phyloP scores from a whole-genome alignment of 1,140 invertebrate species.

The Lasioglossum albipes region DNA sequence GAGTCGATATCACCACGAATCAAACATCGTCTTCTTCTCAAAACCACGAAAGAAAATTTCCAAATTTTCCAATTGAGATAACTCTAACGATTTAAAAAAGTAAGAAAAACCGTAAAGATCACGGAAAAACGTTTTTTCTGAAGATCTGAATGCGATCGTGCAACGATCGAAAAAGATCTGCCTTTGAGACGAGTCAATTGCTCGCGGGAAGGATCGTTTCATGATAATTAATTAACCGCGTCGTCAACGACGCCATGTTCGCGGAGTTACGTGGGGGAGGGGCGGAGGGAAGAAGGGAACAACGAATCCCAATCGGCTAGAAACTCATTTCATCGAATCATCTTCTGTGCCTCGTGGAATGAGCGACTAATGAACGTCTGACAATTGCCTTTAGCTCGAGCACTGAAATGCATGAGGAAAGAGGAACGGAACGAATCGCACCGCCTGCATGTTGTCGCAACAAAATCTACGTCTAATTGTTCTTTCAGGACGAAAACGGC shows the following conservation, averaged over 20 bases:
- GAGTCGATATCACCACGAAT: too few relatives aligned
- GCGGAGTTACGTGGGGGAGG: not conserved
- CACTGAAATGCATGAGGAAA: constrained; percentile 68
- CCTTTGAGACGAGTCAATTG: not conserved
- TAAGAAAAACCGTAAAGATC: too few relatives aligned
- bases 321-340: constrained; percentile 60
- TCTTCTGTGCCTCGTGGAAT: constrained; percentile 65
- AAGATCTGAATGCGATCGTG: not conserved
- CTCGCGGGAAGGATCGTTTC: not conserved
- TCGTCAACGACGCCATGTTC: not conserved
- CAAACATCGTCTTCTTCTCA: too few relatives aligned
- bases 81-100: not conserved
- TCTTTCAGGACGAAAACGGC: constrained; percentile 61
- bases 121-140: too few relatives aligned
- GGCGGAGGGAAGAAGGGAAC: too few relatives aligned
- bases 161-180: not conserved
- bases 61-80: not conserved
- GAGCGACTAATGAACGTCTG: constrained; percentile 62
- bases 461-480: constrained; percentile 65
- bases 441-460: constrained; percentile 67
- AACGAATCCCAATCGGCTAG: not conserved
- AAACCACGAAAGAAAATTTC: too few relatives aligned
- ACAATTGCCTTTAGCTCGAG: constrained; percentile 64
- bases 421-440: constrained; percentile 63
- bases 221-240: constrained; percentile 3